Percentiles rank a stretch among this genome's conserved stretches.
Conservation (phyloP, 2,888 invertebrate species). For the Carcina quercana region DNA sequence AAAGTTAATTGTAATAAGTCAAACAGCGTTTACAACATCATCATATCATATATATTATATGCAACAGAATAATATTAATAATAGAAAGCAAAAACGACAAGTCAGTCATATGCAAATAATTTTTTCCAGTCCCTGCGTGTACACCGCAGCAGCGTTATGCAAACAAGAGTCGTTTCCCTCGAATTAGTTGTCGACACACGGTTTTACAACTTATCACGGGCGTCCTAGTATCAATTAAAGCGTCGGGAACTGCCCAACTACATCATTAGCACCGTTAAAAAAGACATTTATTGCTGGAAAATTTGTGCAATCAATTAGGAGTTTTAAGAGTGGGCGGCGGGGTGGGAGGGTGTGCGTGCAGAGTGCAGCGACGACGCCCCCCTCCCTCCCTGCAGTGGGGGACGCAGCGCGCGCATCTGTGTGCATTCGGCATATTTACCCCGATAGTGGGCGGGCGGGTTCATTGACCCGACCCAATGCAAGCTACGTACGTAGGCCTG, state of each 20-base stretch:
- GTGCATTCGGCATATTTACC: slow-evolving; percentile 75
- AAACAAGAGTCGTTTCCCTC: slow-evolving; percentile 34
- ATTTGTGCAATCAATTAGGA: slow-evolving; percentile 74
- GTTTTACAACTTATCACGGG: slow-evolving; percentile 43
- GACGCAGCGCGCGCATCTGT: slow-evolving; percentile 70
- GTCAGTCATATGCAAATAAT: slow-evolving; percentile 44
- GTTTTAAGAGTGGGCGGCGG: slow-evolving; percentile 58
- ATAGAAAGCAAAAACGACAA: slow-evolving; percentile 38
- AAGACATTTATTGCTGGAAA: slow-evolving; percentile 74
- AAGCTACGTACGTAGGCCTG: slow-evolving; percentile 66
- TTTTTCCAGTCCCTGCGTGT: slow-evolving; percentile 45
- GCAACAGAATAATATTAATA: no score
- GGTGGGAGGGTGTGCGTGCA: slow-evolving; percentile 51
- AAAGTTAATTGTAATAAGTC: no score
- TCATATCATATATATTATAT: no score
- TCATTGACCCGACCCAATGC: slow-evolving; percentile 73
- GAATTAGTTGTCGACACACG: slow-evolving; percentile 31
- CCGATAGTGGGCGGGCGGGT: slow-evolving; percentile 70
- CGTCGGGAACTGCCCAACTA: slow-evolving; percentile 61
- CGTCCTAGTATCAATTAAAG: slow-evolving; percentile 58
- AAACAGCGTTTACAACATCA: no score
- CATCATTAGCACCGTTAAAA: slow-evolving; percentile 71
- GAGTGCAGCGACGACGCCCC: slow-evolving; percentile 53
- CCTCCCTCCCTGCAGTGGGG: slow-evolving; percentile 24
- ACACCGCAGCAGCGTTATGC: slow-evolving; percentile 38